Evolutionary conservation across 2,797 vertebrate species (phyloP).

Genomic region (Sebastes taczanowskii): DNA sequence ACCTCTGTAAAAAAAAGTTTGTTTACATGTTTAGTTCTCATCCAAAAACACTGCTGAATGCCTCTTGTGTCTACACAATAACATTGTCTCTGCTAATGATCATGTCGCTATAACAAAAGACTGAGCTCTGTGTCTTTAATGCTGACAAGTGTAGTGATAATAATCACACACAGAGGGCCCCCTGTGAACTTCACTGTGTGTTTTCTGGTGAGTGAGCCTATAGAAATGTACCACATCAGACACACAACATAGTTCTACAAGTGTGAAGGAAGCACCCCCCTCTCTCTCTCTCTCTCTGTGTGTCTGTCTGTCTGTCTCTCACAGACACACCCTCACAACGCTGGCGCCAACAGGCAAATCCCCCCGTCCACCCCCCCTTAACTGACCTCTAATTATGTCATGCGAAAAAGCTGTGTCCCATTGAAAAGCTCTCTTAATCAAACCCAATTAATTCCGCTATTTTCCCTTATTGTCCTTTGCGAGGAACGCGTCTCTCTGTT

Average conservation of each 20-base stretch:
- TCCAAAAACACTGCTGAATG: constrained; percentile 14
- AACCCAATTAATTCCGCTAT: constrained; percentile 91
- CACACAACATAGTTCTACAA: constrained; percentile 62
- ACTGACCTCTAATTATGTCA: constrained; percentile 89
- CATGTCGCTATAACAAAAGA: constrained; percentile 45
- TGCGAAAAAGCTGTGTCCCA: constrained; percentile 87
- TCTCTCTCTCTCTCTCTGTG: not conserved
- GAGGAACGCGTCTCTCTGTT: constrained; percentile 79
- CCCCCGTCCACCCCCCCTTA: constrained; percentile 44
- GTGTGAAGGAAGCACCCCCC: constrained; percentile 54
- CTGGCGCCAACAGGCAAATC: constrained; percentile 85
- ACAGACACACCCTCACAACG: constrained; percentile 72
- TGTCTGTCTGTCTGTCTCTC: constrained; percentile 35
- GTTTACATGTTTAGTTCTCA: constrained; percentile 4
- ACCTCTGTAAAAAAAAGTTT: not conserved
- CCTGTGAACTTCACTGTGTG: constrained; percentile 50
- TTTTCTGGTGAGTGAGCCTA: constrained; percentile 66
- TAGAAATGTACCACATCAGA: constrained; percentile 63
- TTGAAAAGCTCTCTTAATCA: constrained; percentile 87
- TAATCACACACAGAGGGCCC: constrained; percentile 55
- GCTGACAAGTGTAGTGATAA: constrained; percentile 57
- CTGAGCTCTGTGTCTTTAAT: constrained; percentile 48
- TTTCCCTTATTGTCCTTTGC: constrained; percentile 85
- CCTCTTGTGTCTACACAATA: constrained; percentile 15
- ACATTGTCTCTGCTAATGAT: constrained; percentile 48